phyloP scores from a whole-genome alignment of 2,113 vertebrate genomes.

The Chloebia gouldiae region DNA sequence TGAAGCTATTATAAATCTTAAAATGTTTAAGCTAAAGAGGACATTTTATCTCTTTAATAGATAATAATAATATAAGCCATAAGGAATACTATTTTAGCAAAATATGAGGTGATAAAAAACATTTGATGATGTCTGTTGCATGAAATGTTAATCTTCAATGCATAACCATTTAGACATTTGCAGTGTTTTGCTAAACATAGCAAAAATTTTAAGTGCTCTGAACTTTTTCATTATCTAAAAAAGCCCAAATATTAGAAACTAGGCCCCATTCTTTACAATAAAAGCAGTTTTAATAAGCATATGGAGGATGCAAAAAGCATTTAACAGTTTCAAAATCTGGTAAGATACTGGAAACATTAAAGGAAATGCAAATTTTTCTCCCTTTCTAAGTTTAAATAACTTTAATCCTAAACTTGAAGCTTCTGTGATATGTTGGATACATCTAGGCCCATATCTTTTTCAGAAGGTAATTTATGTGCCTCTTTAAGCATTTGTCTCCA shows the following conservation, averaged over 20 bases:
- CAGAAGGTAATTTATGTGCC: background rate
- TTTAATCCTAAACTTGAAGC: background rate
- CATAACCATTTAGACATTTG: background rate
- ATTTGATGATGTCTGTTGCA: background rate
- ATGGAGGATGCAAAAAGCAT: background rate
- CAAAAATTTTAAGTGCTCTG: background rate
- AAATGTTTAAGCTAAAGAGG: background rate
- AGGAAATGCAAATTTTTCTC: background rate
- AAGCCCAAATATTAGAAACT: background rate
- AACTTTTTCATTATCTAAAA: background rate
- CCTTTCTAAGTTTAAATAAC: background rate
- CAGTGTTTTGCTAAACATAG: background rate
- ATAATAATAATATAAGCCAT: background rate
- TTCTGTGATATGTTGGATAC: background rate
- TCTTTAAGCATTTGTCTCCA: background rate
- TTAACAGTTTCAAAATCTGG: background rate
- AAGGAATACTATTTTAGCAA: background rate
- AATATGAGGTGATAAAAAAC: background rate
- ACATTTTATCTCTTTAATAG: background rate
- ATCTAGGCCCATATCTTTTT: background rate
- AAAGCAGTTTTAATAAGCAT: background rate
- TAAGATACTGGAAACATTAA: background rate
- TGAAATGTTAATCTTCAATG: background rate
- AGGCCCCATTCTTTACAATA: background rate
- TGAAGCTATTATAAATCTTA: background rate